Conservation (phyloP, 1,140 invertebrate species). For the Pseudoatta argentina region DNA sequence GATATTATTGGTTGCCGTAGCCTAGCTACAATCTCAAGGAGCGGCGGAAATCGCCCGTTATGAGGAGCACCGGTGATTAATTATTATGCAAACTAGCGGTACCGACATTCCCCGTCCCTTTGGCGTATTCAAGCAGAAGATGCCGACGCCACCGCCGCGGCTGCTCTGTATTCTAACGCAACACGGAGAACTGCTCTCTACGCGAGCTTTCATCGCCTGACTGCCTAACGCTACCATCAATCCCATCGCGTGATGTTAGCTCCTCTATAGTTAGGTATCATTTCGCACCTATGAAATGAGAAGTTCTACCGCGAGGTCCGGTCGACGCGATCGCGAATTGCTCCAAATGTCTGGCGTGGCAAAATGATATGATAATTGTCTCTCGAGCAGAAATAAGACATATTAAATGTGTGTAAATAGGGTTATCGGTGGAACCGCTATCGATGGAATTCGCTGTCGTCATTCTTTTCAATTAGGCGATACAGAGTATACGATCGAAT, state of each 20-base stretch:
- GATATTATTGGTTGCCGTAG: slow-evolving; percentile 67
- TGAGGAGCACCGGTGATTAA: slow-evolving; percentile 79
- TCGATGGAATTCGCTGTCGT: slow-evolving; percentile 38
- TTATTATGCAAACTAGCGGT: slow-evolving; percentile 83
- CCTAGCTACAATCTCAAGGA: slow-evolving; percentile 61
- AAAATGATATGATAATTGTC: slow-evolving; percentile 45
- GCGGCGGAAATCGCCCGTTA: slow-evolving; percentile 82
- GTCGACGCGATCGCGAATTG: slow-evolving; percentile 5
- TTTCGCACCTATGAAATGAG: slow-evolving; percentile 54
- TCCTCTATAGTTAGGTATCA: slow-evolving; percentile 46
- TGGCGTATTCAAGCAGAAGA: slow-evolving; percentile 38
- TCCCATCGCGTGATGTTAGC: slow-evolving; percentile 49
- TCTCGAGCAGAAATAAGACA: slow-evolving; percentile 24
- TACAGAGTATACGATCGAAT: not conserved
- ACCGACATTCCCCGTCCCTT: slow-evolving; percentile 72
- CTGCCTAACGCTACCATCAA: slow-evolving; percentile 45
- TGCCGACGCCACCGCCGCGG: slow-evolving; percentile 43
- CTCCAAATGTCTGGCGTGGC: slow-evolving; percentile 15
- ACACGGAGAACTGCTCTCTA: slow-evolving; percentile 35
- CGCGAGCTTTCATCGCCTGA: slow-evolving; percentile 63
- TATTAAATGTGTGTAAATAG: slow-evolving; percentile 38
- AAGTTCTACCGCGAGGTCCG: not conserved
- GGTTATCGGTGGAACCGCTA: slow-evolving; percentile 34
- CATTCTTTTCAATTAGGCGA: slow-evolving; percentile 34
- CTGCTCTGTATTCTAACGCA: slow-evolving; percentile 33